Evolutionary conservation across 2,888 invertebrate genomes (phyloP).

Genomic region (Ophion obscuratus): DNA sequence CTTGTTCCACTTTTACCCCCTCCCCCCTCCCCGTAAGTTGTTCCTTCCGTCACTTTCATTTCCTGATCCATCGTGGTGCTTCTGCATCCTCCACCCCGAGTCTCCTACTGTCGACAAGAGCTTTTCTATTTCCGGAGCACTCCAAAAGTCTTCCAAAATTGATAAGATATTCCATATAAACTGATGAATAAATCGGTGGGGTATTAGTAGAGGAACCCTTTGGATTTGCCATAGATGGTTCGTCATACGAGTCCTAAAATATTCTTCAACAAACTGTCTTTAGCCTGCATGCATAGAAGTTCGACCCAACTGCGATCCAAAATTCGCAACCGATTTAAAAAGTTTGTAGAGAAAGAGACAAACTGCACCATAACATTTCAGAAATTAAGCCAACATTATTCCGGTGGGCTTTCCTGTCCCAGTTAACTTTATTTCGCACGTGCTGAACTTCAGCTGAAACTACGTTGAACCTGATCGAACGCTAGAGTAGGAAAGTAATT

Average conservation of each 20-base stretch:
- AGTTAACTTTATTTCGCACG: background rate
- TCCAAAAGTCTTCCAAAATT: background rate
- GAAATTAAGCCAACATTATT: background rate
- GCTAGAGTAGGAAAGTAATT: background rate
- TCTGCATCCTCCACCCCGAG: background rate
- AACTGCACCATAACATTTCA: background rate
- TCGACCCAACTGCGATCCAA: no score
- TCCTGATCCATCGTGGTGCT: constrained; percentile 1
- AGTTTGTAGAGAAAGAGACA: no score
- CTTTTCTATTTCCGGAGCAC: background rate
- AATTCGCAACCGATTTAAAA: no score
- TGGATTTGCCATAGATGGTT: background rate
- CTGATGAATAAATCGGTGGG: no score
- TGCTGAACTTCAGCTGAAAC: background rate
- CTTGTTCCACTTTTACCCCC: constrained; percentile 22
- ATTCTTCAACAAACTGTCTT: no score
- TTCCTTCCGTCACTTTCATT: constrained; percentile 36
- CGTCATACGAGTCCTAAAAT: background rate
- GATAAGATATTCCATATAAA: no score
- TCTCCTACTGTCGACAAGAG: constrained; percentile 10
- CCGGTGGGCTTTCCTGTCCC: background rate
- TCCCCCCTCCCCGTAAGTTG: constrained; percentile 4
- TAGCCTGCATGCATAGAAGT: no score
- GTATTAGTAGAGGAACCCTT: background rate
- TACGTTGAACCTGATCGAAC: background rate